Percentiles rank a stretch among this genome's conserved stretches.
These are phyloP conservation scores for Branchinecta lynchi DNA, from an alignment of 1,140 invertebrate genomes.

Conservation along the genomic window DNA sequence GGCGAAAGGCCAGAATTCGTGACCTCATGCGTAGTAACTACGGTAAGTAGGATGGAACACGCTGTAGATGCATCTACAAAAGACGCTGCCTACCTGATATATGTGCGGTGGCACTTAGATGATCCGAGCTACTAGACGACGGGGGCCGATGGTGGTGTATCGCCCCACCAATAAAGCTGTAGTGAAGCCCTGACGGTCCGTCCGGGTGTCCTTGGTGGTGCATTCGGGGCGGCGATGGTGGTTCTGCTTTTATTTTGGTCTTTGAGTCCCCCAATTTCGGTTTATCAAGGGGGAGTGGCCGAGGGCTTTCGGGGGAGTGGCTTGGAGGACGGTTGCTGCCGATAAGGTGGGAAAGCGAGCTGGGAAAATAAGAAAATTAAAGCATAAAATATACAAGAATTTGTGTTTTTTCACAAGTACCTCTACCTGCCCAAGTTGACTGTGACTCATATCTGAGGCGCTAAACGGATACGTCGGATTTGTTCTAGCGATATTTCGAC, in stretches of 20 bases:
- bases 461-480: too few species aligned
- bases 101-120: background rate
- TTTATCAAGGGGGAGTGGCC: background rate
- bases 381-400: too few species aligned
- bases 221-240: background rate
- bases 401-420: too few species aligned
- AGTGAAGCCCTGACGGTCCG: background rate
- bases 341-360: background rate
- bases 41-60: too few species aligned
- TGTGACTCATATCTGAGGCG: too few species aligned
- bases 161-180: background rate
- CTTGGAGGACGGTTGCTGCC: background rate
- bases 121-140: background rate
- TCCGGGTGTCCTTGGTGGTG: background rate
- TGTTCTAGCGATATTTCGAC: too few species aligned
- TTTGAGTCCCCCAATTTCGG: background rate
- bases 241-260: conserved; percentile 3
- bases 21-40: too few species aligned
- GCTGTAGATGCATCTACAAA: too few species aligned
- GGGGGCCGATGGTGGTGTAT: background rate
- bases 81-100: background rate
- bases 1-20: too few species aligned
- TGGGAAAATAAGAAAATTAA: background rate
- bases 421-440: too few species aligned
- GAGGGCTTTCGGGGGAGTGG: background rate